Conservation (phyloP, 1,140 invertebrate species). For the Sycobia sp. region DNA sequence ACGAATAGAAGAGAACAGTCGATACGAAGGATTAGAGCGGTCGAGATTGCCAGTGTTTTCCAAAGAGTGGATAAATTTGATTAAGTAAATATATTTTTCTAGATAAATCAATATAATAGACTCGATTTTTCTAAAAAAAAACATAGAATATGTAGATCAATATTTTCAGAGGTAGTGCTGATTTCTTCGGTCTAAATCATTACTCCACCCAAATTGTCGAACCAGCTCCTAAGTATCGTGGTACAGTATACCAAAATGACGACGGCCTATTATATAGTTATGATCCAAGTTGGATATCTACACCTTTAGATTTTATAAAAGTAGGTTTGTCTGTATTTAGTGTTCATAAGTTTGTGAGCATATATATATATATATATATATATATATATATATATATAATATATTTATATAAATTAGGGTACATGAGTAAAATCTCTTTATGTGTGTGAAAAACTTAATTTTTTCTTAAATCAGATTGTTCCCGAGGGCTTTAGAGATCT, state of each 20-base stretch:
- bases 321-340: no score
- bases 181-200: conserved; percentile 67
- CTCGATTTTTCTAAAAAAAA: no score
- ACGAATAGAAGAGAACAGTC: conserved; percentile 62
- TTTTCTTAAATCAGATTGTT: conserved; percentile 45
- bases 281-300: conserved; percentile 29
- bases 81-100: conserved; percentile 24
- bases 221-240: conserved; percentile 39
- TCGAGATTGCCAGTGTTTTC: conserved; percentile 64
- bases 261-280: conserved; percentile 34
- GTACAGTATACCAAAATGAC: conserved; percentile 43
- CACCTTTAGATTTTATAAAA: no score
- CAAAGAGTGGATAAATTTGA: conserved; percentile 55
- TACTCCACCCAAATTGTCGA: conserved; percentile 58
- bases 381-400: no score
- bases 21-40: conserved; percentile 57
- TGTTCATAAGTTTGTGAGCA: no score
- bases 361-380: no score
- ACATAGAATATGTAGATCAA: no score
- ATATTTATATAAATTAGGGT: no score
- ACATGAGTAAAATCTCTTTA: no score
- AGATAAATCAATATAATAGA: no score
- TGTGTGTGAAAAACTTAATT: no score
- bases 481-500: conserved; percentile 64
- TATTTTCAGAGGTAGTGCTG: conserved; percentile 54